Base-by-base conservation (phyloP, 2,113 vertebrate genomes). In the Bubo scandiacus region DNA sequence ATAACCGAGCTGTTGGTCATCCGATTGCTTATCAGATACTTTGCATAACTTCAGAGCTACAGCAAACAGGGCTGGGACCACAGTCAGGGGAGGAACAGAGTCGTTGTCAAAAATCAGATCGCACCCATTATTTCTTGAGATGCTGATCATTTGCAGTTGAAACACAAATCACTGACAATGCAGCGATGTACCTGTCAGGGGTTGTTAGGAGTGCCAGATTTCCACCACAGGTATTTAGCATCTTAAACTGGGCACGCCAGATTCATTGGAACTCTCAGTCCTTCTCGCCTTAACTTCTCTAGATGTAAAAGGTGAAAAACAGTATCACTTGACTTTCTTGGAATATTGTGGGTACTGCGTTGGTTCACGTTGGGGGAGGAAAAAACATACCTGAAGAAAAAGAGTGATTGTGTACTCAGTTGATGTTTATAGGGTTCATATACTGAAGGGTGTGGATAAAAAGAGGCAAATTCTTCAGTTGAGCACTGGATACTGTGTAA, bases 41-140 rank as follows among this genome's bases (percentile, higher is more conserved):
- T 40, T 42, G 34, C 36, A 8, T 51, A 40, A 52, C 40, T 86
- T 36, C 21, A 57, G 45, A 54, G 77, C 58, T 73, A 5, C 63
- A 43, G 62, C 22, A 86, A 66, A 58, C 45, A 34, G 26, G 13
- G n/a, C 71, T 9, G 4, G 26, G n/a, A 80, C 26, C 0, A 1
- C 17, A 43, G 49, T 34, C 40, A 34, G 22, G 43, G 70, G 8
- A 68, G 27, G 59, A 27, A 4, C 34, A 54, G 49, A 18, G 42
- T 12, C 62, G 27, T 42, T 79, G 34, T 7, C 21, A 84, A 30
- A 55, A 70, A 54, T 62, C 23, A 8, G 13, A 81, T 81, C 1
- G 0, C 27, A 14, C 14, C 16, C 2, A 0, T 61, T 86, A 30
- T 7, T 11, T 49, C 22, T 42, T 19, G 47, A 55, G 65, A 14